Evolutionary conservation across 2,113 vertebrate genomes (phyloP), one percentile per base, ranked within the genome.

Genomic region (Paraplagusia blochii): DNA sequence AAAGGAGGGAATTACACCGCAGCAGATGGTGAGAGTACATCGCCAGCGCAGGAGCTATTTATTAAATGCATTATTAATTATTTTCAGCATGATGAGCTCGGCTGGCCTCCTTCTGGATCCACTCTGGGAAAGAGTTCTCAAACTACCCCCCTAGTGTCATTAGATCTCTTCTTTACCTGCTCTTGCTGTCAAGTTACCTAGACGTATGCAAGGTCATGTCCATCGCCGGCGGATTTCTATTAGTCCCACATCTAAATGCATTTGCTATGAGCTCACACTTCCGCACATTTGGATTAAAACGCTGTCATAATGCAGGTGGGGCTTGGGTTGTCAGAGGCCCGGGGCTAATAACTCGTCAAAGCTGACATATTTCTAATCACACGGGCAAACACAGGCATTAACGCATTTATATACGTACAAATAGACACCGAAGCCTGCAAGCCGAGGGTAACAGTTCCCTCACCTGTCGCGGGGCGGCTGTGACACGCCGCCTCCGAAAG

Each of bases 11-110:
- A 80, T 88, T 88, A 84, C 74, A 83, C 76, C 66, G 74, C 60
- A 89, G 84, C 90, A 91, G 89, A 91, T 91, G 90, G 89, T 71
- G 83, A 81, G 83, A 83, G 85, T 84, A 68, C 86, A 80, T 88
- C 42, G 69, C 79, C 54, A 81, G 86, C 86, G 87, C 89, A 88
- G 84, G 81, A 90, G 89, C 84, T 85, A 89, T 91, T 90, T 91
- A 90, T 91, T 91, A 90, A 90, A 91, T 86, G 82, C 58, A 83
- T 89, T 91, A 90, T 90, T 90, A 90, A 90, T 91, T 88, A 90
- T 89, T 89, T 90, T 88, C 75, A 87, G 86, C 87, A 89, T 80
- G 78, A 88, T 85, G 81, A 85, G 85, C 84, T 88, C 85, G 68
- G 77, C 69, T 74, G 77, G 79, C 68, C 85, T 82, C 83, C 80